Base-by-base conservation (phyloP, 2,113 vertebrate species). In the Psittacara wagleri region DNA sequence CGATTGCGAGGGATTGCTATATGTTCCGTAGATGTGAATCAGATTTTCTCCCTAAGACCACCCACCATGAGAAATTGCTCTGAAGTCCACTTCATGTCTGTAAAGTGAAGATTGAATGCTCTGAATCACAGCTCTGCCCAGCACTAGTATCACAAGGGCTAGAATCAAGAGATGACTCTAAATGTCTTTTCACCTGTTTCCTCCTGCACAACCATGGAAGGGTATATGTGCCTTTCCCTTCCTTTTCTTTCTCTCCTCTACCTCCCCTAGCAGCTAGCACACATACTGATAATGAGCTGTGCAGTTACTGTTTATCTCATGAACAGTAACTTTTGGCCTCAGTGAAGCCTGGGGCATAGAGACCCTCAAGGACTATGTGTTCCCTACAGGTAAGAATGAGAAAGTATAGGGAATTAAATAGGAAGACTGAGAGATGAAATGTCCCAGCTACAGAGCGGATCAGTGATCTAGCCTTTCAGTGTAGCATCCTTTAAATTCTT, bases 61-160 rank as follows among this genome's bases (percentile, higher is more conserved):
- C 63, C 44, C 57, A 37, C 70, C 3, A 0, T 51, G 57, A 87
- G 77, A 91, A 70, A 69, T 16, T 69, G 43, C 48, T 66, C 35
- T 44, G 68, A 69, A 81, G 55, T 17, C 41, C 67, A 18, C 16
- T 72, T 77, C 41, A 31, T 39, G 24, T 51, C 37, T 77, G 61
- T 83, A 25, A 86, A 88, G 54, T 5, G 6, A 29, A 67, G 39
- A n/a, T 3, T 6, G 43, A 90, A 78, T 17, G 20, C 66, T 68
- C 29, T 76, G 73, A 48, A 73, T 44, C 74, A 44, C 57, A 81
- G 76, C 49, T 70, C 88, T 92, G 86, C 79, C 59, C 67, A 67
- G 61, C 59, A 1, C 46, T 61, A 5, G 13, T 59, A 3, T 28
- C 33, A 35, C 0, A 0, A 51, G 48, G 33, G 15, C 59, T 70